Evolutionary conservation across 2,888 invertebrate genomes (phyloP), one percentile per base, ranked within the genome.

Genomic region (Scaptodrosophila latifasciaeformis): DNA sequence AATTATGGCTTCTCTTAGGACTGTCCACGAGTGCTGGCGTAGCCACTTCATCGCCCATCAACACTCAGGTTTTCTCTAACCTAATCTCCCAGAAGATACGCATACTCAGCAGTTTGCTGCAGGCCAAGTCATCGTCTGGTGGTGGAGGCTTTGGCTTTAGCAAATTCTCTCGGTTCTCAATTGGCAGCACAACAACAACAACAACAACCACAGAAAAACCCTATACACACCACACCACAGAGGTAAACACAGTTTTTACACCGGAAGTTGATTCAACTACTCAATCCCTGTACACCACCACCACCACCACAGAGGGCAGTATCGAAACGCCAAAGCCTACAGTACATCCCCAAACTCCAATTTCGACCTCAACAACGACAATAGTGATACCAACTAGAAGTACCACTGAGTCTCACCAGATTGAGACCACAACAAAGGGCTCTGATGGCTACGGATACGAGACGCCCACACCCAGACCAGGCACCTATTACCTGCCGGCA

Each of bases 201-300:
- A 47, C 72, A 5, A 63, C 67, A 9, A 55, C 75, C 0, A 79
- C 79, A 0, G 56, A 60, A 47, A 49, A 15, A 19, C 54, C 76
- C 1, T 46, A 48, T 2, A 64, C 64, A 1, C 31, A 47, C 30
- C 31, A 49, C 7, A 76, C 72, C 24, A 71, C 77, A 40, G 72
- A 72, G 79, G 72, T 72, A 72, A 79, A 69, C 77, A 79, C 72
- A 55, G 74, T 79, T 56, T 72, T 43, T 59, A 62, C 59, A 43
- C 70, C 77, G 66, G 72, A 72, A 31, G 64, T 57, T 62, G 69
- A 55, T 34, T 62, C 70, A 55, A 59, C 59, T 47, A 62, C 72
- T 76, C 79, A 72, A 63, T 56, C 69, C 55, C 49, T 76, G 54
- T 68, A 49, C 60, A 71, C 79, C 31, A 78, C 66, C 60, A 71